Conservation (phyloP, 64 coral and sea anemone genomes). For the Montipora cactus region DNA sequence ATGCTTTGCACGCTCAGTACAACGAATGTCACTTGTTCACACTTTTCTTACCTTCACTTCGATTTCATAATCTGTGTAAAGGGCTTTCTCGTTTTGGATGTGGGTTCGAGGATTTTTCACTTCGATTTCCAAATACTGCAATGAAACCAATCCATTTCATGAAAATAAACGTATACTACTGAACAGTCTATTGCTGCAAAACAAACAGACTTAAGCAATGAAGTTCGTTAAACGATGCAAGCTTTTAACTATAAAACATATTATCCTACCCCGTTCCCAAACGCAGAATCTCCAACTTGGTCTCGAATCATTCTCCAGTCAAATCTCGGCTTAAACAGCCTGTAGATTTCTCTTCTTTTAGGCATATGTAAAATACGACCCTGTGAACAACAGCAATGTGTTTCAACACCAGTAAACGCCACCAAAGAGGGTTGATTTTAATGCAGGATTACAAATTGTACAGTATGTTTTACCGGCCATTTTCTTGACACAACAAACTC, state of each 20-base stretch:
- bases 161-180: neutral
- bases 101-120: constrained; percentile 93
- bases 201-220: neutral
- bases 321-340: constrained; percentile 31
- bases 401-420: neutral
- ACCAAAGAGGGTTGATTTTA: neutral
- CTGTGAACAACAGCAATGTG: constrained; percentile 22
- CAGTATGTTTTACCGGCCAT: constrained; percentile 6
- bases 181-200: neutral
- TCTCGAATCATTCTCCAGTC: constrained; percentile 75
- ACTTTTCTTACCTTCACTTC: constrained; percentile 73
- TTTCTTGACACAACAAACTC: neutral
- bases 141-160: neutral
- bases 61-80: constrained; percentile 90
- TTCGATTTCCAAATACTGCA: constrained; percentile 87
- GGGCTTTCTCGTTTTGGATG: constrained; percentile 83
- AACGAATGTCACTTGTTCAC: neutral
- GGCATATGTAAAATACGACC: neutral
- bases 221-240: neutral
- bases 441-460: neutral
- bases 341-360: constrained; percentile 14
- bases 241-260: neutral
- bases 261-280: constrained; percentile 52
- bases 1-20: too few species aligned
- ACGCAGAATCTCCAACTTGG: constrained; percentile 68